Evolutionary conservation across 2,888 invertebrate species (phyloP).

Genomic region (Danaus chrysippus): DNA sequence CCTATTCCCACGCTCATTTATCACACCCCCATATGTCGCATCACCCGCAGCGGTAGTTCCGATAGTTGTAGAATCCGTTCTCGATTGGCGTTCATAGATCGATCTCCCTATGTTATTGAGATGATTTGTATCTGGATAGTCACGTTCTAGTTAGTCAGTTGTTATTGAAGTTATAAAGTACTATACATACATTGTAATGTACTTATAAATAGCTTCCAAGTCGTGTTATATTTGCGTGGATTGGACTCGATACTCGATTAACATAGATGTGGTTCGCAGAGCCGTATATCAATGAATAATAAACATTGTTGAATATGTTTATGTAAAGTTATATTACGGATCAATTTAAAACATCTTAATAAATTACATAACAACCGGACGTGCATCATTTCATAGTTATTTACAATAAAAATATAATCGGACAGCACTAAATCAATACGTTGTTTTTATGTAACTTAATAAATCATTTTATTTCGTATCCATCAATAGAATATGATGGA

Average conservation of each 20-base stretch:
- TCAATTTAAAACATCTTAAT: slow-evolving; percentile 17
- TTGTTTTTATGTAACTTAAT: slow-evolving; percentile 42
- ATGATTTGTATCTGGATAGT: slow-evolving; percentile 59
- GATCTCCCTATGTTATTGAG: slow-evolving; percentile 32
- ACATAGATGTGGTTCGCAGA: slow-evolving; percentile 14
- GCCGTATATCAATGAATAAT: slow-evolving; percentile 36
- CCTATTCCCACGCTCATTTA: slow-evolving; percentile 74
- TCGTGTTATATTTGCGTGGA: slow-evolving; percentile 46
- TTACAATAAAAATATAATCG: slow-evolving; percentile 19
- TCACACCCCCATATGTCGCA: slow-evolving; percentile 86
- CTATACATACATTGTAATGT: slow-evolving; percentile 31
- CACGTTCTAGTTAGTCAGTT: slow-evolving; percentile 62
- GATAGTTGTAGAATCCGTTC: slow-evolving; percentile 50
- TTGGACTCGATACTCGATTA: slow-evolving; percentile 42
- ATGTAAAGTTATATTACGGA: no score
- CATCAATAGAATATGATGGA: slow-evolving; percentile 64
- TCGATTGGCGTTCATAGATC: slow-evolving; percentile 38
- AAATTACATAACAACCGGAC: slow-evolving; percentile 20
- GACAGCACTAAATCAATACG: slow-evolving; percentile 34
- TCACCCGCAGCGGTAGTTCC: slow-evolving; percentile 89
- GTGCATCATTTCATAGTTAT: slow-evolving; percentile 5
- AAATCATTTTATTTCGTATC: slow-evolving; percentile 58
- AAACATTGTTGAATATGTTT: slow-evolving; percentile 8
- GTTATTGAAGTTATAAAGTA: slow-evolving; percentile 51
- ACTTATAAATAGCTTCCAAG: slow-evolving; percentile 39